Evolutionary conservation across 1,140 invertebrate species (phyloP), one percentile per base, ranked within the genome.

Genomic region (Coboldia fuscipes): DNA sequence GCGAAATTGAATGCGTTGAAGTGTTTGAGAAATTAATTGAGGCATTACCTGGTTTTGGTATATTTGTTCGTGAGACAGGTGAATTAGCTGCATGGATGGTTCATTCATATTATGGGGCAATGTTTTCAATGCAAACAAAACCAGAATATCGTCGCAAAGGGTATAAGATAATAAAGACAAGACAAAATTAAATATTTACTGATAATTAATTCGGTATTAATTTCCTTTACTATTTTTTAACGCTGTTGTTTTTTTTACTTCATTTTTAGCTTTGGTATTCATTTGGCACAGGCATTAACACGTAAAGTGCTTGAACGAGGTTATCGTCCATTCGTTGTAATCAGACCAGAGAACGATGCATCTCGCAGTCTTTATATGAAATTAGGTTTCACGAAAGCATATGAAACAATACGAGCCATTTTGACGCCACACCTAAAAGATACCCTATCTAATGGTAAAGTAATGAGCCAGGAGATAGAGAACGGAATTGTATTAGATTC

Each of bases 61-160:
- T 84, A 35, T 82, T 81, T 51, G 65, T 68, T 5, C 61, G 64
- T 37, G 55, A 56, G 29, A 56, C 57, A 22, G 72, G 70, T 18
- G 65, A 71, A 40, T 51, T 82, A 16, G 76, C 75, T 6, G 78
- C 77, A 6, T 82, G 77, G 77, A 82, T 83, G 77, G 72, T 81
- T 19, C 78, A 84, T 45, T 81, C 76, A 3, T 84, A 84, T 54
- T 84, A 84, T 50, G 79, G 79, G 15, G 79, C 79, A 27, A 82
- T 84, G 79, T 82, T 82, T 53, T 82, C 78, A n/a, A 84, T 84
- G 79, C 77, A 82, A 56, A 84, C 79, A 33, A 65, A 70, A 49
- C 77, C 77, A 17, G 75, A 80, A 48, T 75, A 70, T 51, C 65
- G 78, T 37, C 62, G 78, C 42, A 81, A 81, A 64, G 79, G 79